Evolutionary conservation across 2,797 vertebrate species (phyloP).

Genomic region (Gadopsis bispinosus): DNA sequence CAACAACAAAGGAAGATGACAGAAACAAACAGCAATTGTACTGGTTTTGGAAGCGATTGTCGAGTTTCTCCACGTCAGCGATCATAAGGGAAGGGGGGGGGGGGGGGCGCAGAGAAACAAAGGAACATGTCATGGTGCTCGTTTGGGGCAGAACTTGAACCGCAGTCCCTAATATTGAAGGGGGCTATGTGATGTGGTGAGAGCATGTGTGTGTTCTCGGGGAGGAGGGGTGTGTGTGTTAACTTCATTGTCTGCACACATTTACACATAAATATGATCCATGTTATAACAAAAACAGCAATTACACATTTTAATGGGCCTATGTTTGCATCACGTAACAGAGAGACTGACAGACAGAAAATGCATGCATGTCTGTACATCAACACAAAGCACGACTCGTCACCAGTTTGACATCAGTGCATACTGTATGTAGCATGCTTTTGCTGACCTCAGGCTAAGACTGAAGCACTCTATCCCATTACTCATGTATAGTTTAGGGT

Average conservation of each 20-base stretch:
- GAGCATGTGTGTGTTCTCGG: conserved; percentile 39
- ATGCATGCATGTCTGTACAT: neutral
- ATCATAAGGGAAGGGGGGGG: conserved; percentile 35
- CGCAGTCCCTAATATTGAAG: conserved; percentile 29
- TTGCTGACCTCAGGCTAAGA: neutral
- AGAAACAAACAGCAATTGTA: conserved; percentile 68
- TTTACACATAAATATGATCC: conserved; percentile 33
- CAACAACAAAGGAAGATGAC: conserved; percentile 54
- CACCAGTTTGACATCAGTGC: neutral
- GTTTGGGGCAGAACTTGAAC: conserved; percentile 45
- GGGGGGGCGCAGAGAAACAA: conserved; percentile 48
- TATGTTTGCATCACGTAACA: conserved; percentile 12
- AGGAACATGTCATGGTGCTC: conserved; percentile 60
- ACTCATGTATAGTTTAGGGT: conserved; percentile 47
- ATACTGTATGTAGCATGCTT: conserved; percentile 3
- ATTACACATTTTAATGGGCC: conserved; percentile 26
- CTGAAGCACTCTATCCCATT: conserved; percentile 21
- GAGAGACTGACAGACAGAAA: neutral
- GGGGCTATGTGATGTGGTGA: conserved; percentile 64
- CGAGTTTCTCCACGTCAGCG: conserved; percentile 55
- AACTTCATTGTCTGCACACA: conserved; percentile 30
- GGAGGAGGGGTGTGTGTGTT: neutral
- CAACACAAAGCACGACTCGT: neutral
- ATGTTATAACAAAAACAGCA: neutral
- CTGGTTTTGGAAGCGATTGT: conserved; percentile 60